Base-by-base conservation (phyloP, 1,140 invertebrate genomes). In the Drosophila repletoides region DNA sequence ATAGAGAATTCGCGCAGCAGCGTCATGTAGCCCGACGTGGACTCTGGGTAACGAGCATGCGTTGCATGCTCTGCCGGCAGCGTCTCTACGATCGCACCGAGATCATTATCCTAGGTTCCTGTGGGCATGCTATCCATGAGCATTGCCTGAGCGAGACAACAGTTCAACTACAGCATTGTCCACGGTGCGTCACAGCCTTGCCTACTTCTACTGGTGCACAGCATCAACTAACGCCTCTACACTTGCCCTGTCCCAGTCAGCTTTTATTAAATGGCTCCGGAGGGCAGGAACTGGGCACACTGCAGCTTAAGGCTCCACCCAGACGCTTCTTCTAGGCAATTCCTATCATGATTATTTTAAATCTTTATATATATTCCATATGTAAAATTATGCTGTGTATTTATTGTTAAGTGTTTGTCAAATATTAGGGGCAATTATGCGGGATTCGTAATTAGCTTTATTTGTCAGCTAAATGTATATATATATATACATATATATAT, bases 221-320 rank as follows among this genome's bases (percentile, higher is more conserved):
- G 7, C 22, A 45, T n/a, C 34, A 67, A 31, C 9, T 56, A 14
- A 14, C 46, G 5, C 51, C 41, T 1, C 1, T 86, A 4, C 21
- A 49, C 7, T 33, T 90, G 46, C 71, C 89, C 5, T 55, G 76
- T 31, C 79, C 89, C 21, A 80, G 46, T 31, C 67, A 67, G 43
- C 74, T 53, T 40, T 38, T 76, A 24, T 45, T 75, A 12, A 68
- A 53, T 9, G 21, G 59, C 28, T 55, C 71, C 10, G 17, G 17
- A 0, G 46, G 40, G 0, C 52, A 55, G 36, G 80, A 88, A 29
- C 59, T 87, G 49, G 84, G 88, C 3, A 66, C 76, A 0, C 53
- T 90, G 60, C 76, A 88, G 48, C 60, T 90, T 0, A 90, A 90
- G 63, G 88, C 89, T 7, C 89, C 89, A n/a, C 89, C 89, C 7